Conservation (phyloP, 2,888 invertebrate species). For the Agrenia bidenticulata region DNA sequence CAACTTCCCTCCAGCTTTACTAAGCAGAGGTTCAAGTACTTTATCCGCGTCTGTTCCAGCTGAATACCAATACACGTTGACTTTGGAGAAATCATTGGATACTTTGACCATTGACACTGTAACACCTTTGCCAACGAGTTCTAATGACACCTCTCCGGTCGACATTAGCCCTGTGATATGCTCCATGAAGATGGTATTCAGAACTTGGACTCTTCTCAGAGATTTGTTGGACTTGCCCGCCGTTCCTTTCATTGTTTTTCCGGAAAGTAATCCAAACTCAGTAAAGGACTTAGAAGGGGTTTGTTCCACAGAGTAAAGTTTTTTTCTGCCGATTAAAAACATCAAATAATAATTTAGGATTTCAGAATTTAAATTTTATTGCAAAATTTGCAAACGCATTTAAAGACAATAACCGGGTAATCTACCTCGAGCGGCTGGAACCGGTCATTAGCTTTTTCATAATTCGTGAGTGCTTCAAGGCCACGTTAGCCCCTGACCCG, state of each 20-base stretch:
- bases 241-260: background rate
- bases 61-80: conserved; percentile 70
- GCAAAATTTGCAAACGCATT: no score
- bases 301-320: conserved; percentile 31
- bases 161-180: conserved; percentile 76
- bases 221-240: conserved; percentile 28
- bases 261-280: conserved; percentile 28
- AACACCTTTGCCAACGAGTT: conserved; percentile 67
- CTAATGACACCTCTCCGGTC: conserved; percentile 63
- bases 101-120: conserved; percentile 73
- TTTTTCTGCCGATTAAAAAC: conserved; percentile 28
- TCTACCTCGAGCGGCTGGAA: conserved; percentile 30
- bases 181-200: conserved; percentile 80
- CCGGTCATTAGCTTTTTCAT: conserved; percentile 46
- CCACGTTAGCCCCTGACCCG: no score
- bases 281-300: conserved; percentile 25
- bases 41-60: conserved; percentile 57
- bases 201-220: conserved; percentile 63
- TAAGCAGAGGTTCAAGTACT: conserved; percentile 61
- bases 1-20: conserved; percentile 63
- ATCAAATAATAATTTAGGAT: no score
- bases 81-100: conserved; percentile 65
- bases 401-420: no score
- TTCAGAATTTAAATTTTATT: no score
- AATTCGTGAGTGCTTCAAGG: conserved; percentile 11